A percentile compares a stretch with the other conserved stretches of the same genome.
Conservation (phyloP, 2,797 vertebrate species). For the Rhinogobio ventralis region DNA sequence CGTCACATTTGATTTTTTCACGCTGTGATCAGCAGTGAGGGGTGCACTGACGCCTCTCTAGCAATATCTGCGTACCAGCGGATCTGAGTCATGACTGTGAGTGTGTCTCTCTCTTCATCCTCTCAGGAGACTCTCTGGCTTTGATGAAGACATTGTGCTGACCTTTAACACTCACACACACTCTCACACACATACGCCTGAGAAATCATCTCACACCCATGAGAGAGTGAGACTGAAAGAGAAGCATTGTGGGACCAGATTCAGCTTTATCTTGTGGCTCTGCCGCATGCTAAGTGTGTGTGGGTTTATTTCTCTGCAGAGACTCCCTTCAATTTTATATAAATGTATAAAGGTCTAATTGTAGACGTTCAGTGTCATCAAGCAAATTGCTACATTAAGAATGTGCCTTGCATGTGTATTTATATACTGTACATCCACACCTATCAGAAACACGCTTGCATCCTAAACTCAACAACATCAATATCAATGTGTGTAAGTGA, state of each 20-base stretch:
- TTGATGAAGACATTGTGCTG: background rate
- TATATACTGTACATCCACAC: no score
- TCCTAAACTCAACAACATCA: no score
- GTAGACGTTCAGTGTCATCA: background rate
- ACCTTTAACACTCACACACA: background rate
- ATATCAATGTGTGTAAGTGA: no score
- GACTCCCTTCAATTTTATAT: background rate
- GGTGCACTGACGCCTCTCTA: background rate
- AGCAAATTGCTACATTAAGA: background rate
- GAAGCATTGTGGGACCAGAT: background rate
- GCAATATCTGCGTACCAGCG: background rate
- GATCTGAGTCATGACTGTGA: background rate
- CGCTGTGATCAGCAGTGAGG: background rate
- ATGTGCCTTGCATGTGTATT: background rate
- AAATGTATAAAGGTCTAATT: background rate
- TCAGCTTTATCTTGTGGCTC: background rate
- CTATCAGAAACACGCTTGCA: no score
- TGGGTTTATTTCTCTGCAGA: background rate
- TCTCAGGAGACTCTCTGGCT: background rate
- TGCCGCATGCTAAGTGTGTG: background rate
- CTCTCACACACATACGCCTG: no score
- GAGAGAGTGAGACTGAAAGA: background rate
- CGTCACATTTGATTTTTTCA: background rate
- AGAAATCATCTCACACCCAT: no score
- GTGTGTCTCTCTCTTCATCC: background rate